Base-by-base conservation (phyloP, 2,113 vertebrate species). In the Sporophila hypoxantha region DNA sequence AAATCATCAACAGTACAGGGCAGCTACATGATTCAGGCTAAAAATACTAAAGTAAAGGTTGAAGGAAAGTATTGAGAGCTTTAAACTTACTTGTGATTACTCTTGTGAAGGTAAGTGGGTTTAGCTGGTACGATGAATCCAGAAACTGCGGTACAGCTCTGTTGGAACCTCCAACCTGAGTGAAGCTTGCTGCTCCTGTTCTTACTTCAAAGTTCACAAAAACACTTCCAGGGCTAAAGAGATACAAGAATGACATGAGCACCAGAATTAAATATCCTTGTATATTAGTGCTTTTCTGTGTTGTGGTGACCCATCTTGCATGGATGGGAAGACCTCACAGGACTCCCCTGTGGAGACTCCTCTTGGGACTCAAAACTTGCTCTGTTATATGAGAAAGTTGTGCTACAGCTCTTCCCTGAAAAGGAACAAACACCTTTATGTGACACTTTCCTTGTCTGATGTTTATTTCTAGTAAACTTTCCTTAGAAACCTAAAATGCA, bases 221-320 rank as follows among this genome's bases (percentile, higher is more conserved):
- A 79, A 97, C 85, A 66, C 97, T 97, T 82, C 97, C 97, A 26
- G 87, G 69, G 70, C 97, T 97, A 83, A 68, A 88, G 4, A 93
- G 75, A 95, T 15, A 95, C 2, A 85, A 93, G 50, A 47, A 78
- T 6, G 1, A 88, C 41, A 91, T n/a, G 80, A 83, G 8, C 5
- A 65, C 2, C 23, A 71, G n/a, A 68, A 90, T 66, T 32, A 76
- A 41, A 83, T 53, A 75, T 23, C 7, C 20, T 37, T 75, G 29
- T 29, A 26, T 26, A 57, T 44, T 7, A 79, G 20, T 49, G 22
- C 13, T 14, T 66, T 82, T 66, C 37, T 73, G 0, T 59, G 19
- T 34, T 49, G 34, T 46, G 22, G 8, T 65, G 50, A 53, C 67
- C 26, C 12, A 19, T 25, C 55, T 53, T 68, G 12, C 21, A 13